Base-by-base conservation (phyloP, 1,140 invertebrate genomes). In the Andricus grossulariae region DNA sequence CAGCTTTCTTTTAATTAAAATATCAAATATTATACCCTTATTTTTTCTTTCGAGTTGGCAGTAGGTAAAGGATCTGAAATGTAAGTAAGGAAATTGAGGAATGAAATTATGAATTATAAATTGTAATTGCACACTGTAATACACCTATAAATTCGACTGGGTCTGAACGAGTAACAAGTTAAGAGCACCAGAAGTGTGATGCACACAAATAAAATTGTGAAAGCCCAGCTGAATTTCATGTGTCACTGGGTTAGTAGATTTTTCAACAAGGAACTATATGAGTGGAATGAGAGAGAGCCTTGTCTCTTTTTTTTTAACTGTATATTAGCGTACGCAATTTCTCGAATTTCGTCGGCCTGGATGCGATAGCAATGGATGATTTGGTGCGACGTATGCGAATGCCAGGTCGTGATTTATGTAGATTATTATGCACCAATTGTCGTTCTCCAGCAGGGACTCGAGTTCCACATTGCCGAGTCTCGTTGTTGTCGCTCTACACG, bases 381-480 rank as follows among this genome's bases (percentile, higher is more conserved):
- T 66, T 32, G 60, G 32, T 66, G 39, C 60, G 60, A 74, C 74
- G 57, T 80, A 75, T 75, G 76, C 55, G 51, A 74, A 50, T 66
- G 57, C 75, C 74, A 79, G 74, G 80, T 77, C 13, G 72, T 86
- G 84, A 87, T 86, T 87, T 83, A 87, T 85, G 81, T 76, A 78
- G 81, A 84, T 87, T 81, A 86, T 87, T 85, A 87, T 83, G 81
- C 82, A 78, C 79, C 81, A 76, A 80, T 84, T 82, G 75, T 78
- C 77, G 71, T 77, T 49, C 72, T 78, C 72, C 71, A 76, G 77
- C 74, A 72, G 77, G 77, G 77, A 79, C 77, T 83, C 73, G 77
- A 71, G 74, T 73, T 76, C 73, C 72, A 70, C 71, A 78, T 76
- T 74, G 52, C 70, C 76, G 60, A 19, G 77, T 39, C 49, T 50